Evolutionary conservation across 2,113 vertebrate genomes (phyloP).

Genomic region (Ciconia maguari): DNA sequence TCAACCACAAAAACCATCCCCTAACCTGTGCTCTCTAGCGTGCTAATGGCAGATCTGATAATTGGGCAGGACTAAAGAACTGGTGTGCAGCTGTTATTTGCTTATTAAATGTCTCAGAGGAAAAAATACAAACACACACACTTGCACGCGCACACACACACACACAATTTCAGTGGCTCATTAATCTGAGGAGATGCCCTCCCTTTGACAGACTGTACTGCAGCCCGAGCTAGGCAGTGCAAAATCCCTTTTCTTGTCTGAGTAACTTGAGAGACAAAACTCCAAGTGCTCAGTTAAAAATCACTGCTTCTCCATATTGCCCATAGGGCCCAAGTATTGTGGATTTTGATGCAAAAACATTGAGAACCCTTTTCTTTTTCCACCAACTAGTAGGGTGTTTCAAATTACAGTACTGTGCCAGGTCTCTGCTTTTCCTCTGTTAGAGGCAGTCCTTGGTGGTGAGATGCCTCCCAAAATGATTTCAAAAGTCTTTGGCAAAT

Average conservation of each 20-base stretch:
- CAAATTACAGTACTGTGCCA: neutral
- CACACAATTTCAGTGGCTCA: neutral
- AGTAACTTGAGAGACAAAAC: neutral
- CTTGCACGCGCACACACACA: neutral
- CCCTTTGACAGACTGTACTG: neutral
- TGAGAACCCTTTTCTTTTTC: neutral
- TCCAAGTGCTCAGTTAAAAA: neutral
- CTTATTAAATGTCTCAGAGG: neutral
- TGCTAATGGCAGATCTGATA: neutral
- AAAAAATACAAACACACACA: neutral
- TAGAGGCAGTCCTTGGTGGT: neutral
- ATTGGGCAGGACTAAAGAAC: neutral
- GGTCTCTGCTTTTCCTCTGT: neutral
- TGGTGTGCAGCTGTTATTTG: constrained; percentile 11
- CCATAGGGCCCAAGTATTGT: neutral
- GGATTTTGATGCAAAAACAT: neutral
- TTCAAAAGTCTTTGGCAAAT: constrained; percentile 1
- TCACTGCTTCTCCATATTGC: neutral
- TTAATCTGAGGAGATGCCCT: neutral
- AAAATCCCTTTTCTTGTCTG: neutral
- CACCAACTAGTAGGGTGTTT: neutral
- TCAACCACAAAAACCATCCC: neutral
- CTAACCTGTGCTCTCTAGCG: neutral
- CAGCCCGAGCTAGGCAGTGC: neutral
- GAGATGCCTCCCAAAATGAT: neutral